phyloP scores from a whole-genome alignment of 2,888 invertebrate genomes.

The Sthenelais limicola region DNA sequence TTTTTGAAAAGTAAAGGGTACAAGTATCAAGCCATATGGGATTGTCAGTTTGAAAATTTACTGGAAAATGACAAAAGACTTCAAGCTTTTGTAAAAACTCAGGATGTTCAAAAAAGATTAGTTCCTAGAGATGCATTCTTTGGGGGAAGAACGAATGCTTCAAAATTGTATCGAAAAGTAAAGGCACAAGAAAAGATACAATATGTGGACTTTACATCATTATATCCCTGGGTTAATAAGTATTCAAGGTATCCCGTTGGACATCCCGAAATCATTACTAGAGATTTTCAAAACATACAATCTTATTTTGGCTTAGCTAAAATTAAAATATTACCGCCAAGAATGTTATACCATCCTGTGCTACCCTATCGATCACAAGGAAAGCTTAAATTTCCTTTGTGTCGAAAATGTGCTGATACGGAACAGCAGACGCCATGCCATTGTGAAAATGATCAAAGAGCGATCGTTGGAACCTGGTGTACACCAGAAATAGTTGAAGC shows the following conservation, averaged over 20 bases:
- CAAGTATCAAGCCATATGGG: conserved; percentile 15
- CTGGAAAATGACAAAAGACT: not conserved
- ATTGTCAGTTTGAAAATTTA: not conserved
- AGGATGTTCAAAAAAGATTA: conserved; percentile 12
- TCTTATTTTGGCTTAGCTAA: conserved; percentile 58
- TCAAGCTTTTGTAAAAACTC: not conserved
- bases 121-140: conserved; percentile 2
- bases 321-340: conserved; percentile 57
- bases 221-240: conserved; percentile 61
- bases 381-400: conserved; percentile 67
- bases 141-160: conserved; percentile 22
- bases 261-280: conserved; percentile 52
- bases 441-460: conserved; percentile 50
- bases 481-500: conserved; percentile 66
- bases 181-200: conserved; percentile 50
- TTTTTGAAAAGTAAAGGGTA: not conserved
- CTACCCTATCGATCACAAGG: conserved; percentile 59
- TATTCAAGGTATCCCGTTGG: conserved; percentile 55
- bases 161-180: conserved; percentile 47
- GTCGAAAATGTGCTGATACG: conserved; percentile 58
- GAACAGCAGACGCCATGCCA: conserved; percentile 16
- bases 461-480: conserved; percentile 65
- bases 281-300: conserved; percentile 51
- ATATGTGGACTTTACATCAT: conserved; percentile 55
- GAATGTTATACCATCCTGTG: conserved; percentile 61